These are phyloP conservation scores for Hyperoplus lanceolatus DNA, from an alignment of 2,797 vertebrate genomes.

Conservation along the genomic window DNA sequence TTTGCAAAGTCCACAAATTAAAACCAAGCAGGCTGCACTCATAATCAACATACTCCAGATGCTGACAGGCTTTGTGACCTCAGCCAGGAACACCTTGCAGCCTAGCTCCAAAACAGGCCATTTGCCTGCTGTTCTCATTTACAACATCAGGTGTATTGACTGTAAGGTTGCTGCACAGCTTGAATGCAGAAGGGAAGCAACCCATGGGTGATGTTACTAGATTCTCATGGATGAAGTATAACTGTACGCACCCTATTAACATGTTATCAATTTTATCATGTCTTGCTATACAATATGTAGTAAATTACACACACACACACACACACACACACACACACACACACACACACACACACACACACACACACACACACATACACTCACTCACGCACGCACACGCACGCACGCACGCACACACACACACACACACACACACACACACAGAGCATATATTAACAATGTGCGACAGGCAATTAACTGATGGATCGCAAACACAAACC, in stretches of 20 bases:
- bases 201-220: background rate
- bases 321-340: too few relatives aligned
- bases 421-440: too few relatives aligned
- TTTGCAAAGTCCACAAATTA: background rate
- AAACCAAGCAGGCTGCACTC: background rate
- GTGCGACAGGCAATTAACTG: background rate
- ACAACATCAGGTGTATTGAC: slow-evolving; percentile 4
- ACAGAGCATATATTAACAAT: background rate
- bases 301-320: background rate
- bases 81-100: too few relatives aligned
- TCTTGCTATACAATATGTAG: background rate
- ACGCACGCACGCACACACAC: too few relatives aligned
- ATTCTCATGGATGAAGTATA: background rate
- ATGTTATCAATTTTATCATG: background rate
- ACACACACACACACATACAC: too few relatives aligned
- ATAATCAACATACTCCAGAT: background rate
- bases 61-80: background rate
- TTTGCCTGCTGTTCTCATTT: slow-evolving; percentile 6
- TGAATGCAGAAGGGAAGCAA: background rate
- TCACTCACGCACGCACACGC: too few relatives aligned
- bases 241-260: background rate
- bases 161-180: slow-evolving; percentile 5
- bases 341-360: too few relatives aligned
- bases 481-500: background rate
- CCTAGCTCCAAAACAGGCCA: background rate